These are phyloP conservation scores for Portevinia maculata DNA, from an alignment of 2,888 invertebrate species.

Conservation along the genomic window DNA sequence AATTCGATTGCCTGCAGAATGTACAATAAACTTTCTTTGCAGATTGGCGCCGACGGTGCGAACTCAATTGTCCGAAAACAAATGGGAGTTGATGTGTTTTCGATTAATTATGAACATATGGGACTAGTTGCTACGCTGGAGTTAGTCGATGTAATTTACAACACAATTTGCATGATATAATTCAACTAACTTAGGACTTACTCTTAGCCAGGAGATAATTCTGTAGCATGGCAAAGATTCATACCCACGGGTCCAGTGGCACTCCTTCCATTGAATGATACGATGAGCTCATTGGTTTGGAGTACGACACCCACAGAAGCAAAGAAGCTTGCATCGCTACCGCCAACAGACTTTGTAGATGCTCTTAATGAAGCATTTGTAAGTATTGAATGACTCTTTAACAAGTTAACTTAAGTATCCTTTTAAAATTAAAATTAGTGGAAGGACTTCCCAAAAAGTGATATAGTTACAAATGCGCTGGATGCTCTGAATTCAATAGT, in stretches of 20 bases:
- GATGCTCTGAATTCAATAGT: constrained; percentile 83
- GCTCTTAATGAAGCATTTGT: constrained; percentile 94
- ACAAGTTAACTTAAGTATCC: background rate
- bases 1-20: too few relatives aligned
- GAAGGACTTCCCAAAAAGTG: constrained; percentile 80
- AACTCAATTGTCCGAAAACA: constrained; percentile 93
- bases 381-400: constrained; percentile 78
- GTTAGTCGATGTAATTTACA: constrained; percentile 87
- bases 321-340: constrained; percentile 87
- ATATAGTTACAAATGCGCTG: constrained; percentile 81
- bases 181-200: background rate
- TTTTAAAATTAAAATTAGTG: constrained; percentile 71
- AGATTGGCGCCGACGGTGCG: constrained; percentile 97
- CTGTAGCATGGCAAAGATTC: constrained; percentile 98
- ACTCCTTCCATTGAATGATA: constrained; percentile 91
- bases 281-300: constrained; percentile 97
- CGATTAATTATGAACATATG: constrained; percentile 94
- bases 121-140: constrained; percentile 96
- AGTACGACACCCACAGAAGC: constrained; percentile 90
- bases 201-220: constrained; percentile 88
- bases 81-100: constrained; percentile 91
- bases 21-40: constrained; percentile 79
- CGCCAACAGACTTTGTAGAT: constrained; percentile 93
- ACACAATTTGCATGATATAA: background rate
- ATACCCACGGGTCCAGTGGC: constrained; percentile 96